Conservation (phyloP, 2,113 vertebrate genomes). For the Crotalus tigris region DNA sequence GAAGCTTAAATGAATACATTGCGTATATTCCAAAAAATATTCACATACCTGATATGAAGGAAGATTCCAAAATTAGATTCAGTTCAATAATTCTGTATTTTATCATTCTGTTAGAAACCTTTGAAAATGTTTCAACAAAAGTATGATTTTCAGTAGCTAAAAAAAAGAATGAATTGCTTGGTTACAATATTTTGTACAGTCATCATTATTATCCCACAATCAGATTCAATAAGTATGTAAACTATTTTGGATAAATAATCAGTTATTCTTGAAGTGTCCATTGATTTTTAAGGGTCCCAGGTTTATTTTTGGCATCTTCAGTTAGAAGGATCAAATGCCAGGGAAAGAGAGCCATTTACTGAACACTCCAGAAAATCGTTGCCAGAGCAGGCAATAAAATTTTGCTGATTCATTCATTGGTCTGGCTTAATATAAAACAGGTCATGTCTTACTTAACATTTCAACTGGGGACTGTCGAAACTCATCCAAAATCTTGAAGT, state of each 20-base stretch:
- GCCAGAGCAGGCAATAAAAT: not conserved
- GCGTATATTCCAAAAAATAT: constrained; percentile 26
- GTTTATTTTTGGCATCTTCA: not conserved
- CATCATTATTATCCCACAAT: not conserved
- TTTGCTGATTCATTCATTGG: not conserved
- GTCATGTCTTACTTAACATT: not conserved
- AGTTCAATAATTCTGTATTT: not conserved
- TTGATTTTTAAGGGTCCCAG: too few species aligned
- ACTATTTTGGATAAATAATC: not conserved
- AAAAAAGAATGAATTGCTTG: not conserved
- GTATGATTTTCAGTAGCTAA: not conserved
- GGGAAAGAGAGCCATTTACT: not conserved
- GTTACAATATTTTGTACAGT: not conserved
- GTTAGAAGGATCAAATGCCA: not conserved
- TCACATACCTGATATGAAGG: constrained; percentile 28
- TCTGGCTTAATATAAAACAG: not conserved
- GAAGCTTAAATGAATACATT: constrained; percentile 21
- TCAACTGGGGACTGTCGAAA: constrained; percentile 22
- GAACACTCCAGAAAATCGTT: not conserved
- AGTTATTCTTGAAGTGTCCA: not conserved
- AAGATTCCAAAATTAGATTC: constrained; percentile 5
- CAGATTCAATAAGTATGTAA: constrained; percentile 4
- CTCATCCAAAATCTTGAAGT: constrained; percentile 11
- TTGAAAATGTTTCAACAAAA: constrained; percentile 19
- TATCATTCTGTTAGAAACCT: not conserved